phyloP scores from a whole-genome alignment of 2,888 invertebrate genomes.

The Pollenia labialis region DNA sequence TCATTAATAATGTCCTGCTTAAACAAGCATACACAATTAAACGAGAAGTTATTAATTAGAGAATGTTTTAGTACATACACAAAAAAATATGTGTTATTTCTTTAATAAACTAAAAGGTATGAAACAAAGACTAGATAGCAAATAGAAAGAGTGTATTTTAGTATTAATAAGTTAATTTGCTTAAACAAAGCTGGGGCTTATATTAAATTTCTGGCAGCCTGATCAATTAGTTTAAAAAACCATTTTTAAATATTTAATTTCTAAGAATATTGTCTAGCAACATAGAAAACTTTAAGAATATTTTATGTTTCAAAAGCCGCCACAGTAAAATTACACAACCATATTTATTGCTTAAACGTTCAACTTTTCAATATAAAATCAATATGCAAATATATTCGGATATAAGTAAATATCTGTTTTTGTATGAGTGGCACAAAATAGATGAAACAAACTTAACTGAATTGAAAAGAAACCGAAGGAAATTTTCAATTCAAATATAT shows the following conservation, averaged over 20 bases:
- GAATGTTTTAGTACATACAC: background rate
- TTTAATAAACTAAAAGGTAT: background rate
- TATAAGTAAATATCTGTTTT: background rate
- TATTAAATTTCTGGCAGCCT: no score
- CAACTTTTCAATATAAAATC: slow-evolving; percentile 14
- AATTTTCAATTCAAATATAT: slow-evolving; percentile 37
- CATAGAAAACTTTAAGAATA: slow-evolving; percentile 19
- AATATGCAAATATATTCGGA: background rate
- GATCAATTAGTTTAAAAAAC: no score
- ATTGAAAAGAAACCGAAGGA: slow-evolving; percentile 23
- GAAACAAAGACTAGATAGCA: background rate
- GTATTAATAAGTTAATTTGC: no score
- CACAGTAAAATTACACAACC: slow-evolving; percentile 22
- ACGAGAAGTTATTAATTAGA: slow-evolving; percentile 58
- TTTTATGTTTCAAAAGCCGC: slow-evolving; percentile 34
- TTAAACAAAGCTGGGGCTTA: no score
- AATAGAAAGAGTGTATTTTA: slow-evolving; percentile 12
- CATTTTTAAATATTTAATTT: background rate
- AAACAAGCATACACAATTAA: slow-evolving; percentile 47
- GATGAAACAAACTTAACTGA: background rate
- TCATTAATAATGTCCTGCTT: slow-evolving; percentile 7
- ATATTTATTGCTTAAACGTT: slow-evolving; percentile 41
- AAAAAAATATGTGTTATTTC: background rate
- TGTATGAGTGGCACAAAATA: background rate
- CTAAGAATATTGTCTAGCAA: slow-evolving; percentile 24